These are phyloP conservation scores for Odontothrips loti DNA, from an alignment of 2,888 invertebrate genomes.

Conservation along the genomic window DNA sequence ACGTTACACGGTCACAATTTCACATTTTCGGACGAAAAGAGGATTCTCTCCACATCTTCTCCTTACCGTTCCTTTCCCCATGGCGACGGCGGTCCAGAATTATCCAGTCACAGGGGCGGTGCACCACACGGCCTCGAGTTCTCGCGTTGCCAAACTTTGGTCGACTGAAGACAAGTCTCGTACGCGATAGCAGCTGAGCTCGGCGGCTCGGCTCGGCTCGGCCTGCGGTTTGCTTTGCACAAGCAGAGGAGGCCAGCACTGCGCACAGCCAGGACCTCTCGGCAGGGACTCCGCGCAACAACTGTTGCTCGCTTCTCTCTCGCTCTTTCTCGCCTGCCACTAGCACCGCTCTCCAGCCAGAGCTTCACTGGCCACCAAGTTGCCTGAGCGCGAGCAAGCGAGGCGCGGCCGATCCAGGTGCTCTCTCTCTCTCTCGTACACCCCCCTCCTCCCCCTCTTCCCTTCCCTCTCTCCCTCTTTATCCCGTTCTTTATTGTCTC, in stretches of 20 bases:
- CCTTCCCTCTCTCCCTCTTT: neutral
- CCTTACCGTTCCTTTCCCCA: neutral
- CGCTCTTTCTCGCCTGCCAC: neutral
- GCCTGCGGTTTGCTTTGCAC: neutral
- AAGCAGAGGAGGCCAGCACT: neutral
- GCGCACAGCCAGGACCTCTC: neutral
- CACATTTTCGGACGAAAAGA: too few species aligned
- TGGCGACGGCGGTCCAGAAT: neutral
- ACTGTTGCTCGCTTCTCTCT: conserved; percentile 1
- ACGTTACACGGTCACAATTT: too few species aligned
- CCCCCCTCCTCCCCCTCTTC: neutral
- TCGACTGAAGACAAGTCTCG: neutral
- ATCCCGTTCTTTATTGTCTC: neutral
- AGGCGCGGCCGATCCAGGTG: neutral
- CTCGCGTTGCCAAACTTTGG: conserved; percentile 6
- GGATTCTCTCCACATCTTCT: neutral
- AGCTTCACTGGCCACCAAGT: neutral
- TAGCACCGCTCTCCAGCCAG: neutral
- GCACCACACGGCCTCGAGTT: neutral
- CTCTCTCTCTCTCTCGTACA: neutral
- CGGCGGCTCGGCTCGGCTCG: conserved; percentile 20
- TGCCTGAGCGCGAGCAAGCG: neutral
- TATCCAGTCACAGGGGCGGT: neutral
- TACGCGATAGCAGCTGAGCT: neutral
- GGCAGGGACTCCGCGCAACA: neutral